Conservation (phyloP, 2,113 vertebrate species). For the Ceratotherium simum region DNA sequence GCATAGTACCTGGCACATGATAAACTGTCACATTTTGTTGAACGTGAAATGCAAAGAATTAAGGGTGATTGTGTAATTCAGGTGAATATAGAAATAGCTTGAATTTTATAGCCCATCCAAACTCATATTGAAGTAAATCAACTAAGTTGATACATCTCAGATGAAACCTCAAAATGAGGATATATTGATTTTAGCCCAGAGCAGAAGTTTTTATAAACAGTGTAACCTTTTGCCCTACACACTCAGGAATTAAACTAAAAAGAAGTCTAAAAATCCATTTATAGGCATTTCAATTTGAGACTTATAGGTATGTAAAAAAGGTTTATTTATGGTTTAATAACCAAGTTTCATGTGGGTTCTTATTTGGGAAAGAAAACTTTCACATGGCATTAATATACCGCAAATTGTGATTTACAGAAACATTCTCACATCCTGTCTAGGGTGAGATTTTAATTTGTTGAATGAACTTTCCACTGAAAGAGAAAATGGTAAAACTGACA, state of each 20-base stretch:
- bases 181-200: conserved; percentile 7
- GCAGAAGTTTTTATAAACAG: conserved; percentile 51
- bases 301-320: conserved; percentile 11
- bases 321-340: conserved; percentile 53
- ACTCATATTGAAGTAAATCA: not conserved
- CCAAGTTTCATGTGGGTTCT: conserved; percentile 53
- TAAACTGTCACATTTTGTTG: not conserved
- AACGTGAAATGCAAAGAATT: conserved; percentile 24
- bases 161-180: conserved; percentile 12
- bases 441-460: conserved; percentile 57
- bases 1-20: not conserved
- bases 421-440: conserved; percentile 62
- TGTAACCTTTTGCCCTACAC: conserved; percentile 9
- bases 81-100: not conserved
- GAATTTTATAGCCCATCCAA: not conserved
- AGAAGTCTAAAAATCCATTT: conserved; percentile 41
- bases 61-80: not conserved
- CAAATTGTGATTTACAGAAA: conserved; percentile 70
- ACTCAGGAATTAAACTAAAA: conserved; percentile 46
- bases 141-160: not conserved
- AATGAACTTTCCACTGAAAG: conserved; percentile 60
- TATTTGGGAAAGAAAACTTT: conserved; percentile 57
- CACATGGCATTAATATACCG: conserved; percentile 52
- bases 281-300: conserved; percentile 41
- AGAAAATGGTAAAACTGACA: conserved; percentile 65